Percentiles rank a stretch among this genome's conserved stretches.
Conservation (phyloP, 2,113 vertebrate species). For the Cryptotis parvus region DNA sequence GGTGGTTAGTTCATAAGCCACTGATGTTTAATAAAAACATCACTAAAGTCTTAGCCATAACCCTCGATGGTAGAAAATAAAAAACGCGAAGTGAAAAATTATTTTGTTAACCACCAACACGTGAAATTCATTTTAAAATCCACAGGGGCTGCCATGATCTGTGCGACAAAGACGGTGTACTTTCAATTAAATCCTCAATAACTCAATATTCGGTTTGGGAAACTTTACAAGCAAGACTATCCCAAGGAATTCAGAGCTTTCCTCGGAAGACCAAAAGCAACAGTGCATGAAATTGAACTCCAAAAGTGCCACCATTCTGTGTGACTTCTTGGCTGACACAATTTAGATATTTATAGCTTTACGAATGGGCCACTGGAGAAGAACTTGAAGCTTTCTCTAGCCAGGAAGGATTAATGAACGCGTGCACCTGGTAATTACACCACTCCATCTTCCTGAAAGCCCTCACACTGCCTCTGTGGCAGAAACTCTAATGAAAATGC, state of each 20-base stretch:
- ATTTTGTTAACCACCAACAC: not conserved
- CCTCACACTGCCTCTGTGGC: constrained; percentile 84
- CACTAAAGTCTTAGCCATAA: constrained; percentile 2
- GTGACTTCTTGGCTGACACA: constrained; percentile 90
- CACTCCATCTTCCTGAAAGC: constrained; percentile 90
- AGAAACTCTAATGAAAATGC: constrained; percentile 88
- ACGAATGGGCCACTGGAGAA: constrained; percentile 90
- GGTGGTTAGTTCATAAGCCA: not conserved
- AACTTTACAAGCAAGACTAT: constrained; percentile 83
- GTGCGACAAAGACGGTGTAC: not conserved
- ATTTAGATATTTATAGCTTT: constrained; percentile 93
- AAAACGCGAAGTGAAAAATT: not conserved
- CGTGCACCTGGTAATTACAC: constrained; percentile 92
- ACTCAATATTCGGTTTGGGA: constrained; percentile 80
- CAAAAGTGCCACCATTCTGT: constrained; percentile 89
- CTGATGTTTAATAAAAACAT: constrained; percentile 29
- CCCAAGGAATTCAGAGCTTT: constrained; percentile 84
- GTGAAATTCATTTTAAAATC: not conserved
- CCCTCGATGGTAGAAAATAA: constrained; percentile 37
- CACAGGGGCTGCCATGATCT: not conserved
- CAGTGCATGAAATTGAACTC: constrained; percentile 91
- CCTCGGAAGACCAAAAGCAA: constrained; percentile 88
- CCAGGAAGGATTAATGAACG: constrained; percentile 91
- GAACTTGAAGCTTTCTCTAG: constrained; percentile 90
- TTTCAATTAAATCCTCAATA: constrained; percentile 71